phyloP scores from a whole-genome alignment of 2,797 vertebrate species.

The Masticophis lateralis region DNA sequence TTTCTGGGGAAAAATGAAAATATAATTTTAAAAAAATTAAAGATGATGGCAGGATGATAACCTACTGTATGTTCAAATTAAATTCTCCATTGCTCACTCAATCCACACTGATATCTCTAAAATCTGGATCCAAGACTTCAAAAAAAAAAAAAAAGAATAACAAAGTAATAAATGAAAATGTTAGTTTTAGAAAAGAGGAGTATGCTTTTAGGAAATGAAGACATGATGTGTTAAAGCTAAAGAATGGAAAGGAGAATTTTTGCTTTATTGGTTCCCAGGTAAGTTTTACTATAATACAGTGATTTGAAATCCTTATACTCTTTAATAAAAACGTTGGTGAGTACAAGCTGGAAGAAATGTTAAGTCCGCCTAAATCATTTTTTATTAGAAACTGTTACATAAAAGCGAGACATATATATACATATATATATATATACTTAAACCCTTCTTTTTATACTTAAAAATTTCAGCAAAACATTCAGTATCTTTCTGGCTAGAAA shows the following conservation, averaged over 20 bases:
- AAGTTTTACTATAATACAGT: background rate
- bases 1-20: background rate
- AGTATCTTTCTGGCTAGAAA: background rate
- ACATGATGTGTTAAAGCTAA: background rate
- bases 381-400: background rate
- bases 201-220: background rate
- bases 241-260: background rate
- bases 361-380: background rate
- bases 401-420: background rate
- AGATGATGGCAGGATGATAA: background rate
- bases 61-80: background rate
- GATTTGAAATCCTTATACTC: slow-evolving; percentile 27
- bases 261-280: background rate
- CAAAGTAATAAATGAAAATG: background rate
- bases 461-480: background rate
- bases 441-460: background rate
- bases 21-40: background rate
- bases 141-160: background rate
- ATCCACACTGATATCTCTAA: background rate
- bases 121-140: no score
- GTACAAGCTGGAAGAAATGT: background rate
- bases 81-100: background rate
- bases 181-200: background rate
- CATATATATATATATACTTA: background rate
- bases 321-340: background rate